Evolutionary conservation across 2,888 invertebrate genomes (phyloP).

Genomic region (Entomobrya multifasciata): DNA sequence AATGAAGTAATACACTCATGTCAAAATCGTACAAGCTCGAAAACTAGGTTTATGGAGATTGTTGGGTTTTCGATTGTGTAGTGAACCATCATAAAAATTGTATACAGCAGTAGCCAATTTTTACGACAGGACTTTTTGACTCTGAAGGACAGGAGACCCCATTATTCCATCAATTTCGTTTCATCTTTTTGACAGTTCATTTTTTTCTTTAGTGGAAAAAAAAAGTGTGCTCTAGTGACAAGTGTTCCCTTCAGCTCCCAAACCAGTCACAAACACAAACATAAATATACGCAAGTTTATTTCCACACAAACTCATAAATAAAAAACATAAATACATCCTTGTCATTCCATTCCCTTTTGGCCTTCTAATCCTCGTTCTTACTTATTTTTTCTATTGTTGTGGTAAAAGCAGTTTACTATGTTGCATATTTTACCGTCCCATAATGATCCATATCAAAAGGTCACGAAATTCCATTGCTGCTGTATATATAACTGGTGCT

Average conservation of each 20-base stretch:
- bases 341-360: conserved; percentile 19
- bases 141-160: neutral
- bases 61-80: too few relatives aligned
- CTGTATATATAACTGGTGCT: neutral
- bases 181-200: conserved; percentile 49
- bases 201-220: conserved; percentile 23
- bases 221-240: neutral
- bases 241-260: too few relatives aligned
- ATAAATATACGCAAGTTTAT: neutral
- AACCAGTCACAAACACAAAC: neutral
- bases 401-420: conserved; percentile 30
- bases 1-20: too few relatives aligned
- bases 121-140: too few relatives aligned
- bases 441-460: conserved; percentile 63
- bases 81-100: too few relatives aligned
- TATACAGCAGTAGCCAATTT: too few relatives aligned
- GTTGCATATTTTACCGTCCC: neutral
- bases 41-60: too few relatives aligned
- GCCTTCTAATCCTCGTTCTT: neutral
- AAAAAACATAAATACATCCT: conserved; percentile 23
- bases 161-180: conserved; percentile 34
- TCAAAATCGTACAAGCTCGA: too few relatives aligned
- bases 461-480: conserved; percentile 36
- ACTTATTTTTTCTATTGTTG: neutral
- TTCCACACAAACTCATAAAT: neutral